Evolutionary conservation across 2,888 invertebrate genomes (phyloP), one percentile per base, ranked within the genome.

Genomic region (Drosophila rubida): DNA sequence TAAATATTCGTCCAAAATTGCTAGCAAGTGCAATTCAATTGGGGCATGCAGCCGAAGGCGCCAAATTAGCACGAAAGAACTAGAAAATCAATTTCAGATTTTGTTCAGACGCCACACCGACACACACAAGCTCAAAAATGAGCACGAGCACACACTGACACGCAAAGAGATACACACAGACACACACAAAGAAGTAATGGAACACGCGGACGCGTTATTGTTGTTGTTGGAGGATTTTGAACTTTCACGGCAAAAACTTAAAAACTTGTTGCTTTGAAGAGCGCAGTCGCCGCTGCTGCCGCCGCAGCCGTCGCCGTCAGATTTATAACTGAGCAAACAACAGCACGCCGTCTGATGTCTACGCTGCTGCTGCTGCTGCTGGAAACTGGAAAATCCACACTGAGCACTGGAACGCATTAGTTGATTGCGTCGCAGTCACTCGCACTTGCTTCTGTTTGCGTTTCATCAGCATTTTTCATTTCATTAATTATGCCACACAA

Each of bases 201-300:
- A 30, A 30, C 50, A 41, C 30, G 59, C 73, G 60, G 30, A 55
- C 49, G n/a, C 58, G 50, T 37, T 11, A 48, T 57, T 75, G 32
- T 53, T 69, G 51, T 45, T 71, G 9, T 58, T 54, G 59, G 37
- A 72, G 66, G 22, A 65, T 60, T 71, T 74, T 55, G 45, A 60
- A 75, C 73, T 77, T 76, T 76, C 77, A 62, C 77, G 35, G 35
- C 61, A 42, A 16, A 16, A 14, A 54, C 46, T 62, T 67, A 50
- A 62, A 77, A 77, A 72, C 77, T 76, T 77, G 73, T 72, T 66
- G 77, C 23, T 44, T 61, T 42, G 27, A 37, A 51, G 73, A 54
- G 67, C 74, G 73, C 78, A 62, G 55, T 55, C 73, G 67, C 57
- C 61, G 58, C 55, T 30, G 57, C 66, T 9, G 63, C 63, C 32